These are phyloP conservation scores for Paramuricea clavata DNA, from an alignment of 92 coral and sea anemone genomes.

Conservation along the genomic window DNA sequence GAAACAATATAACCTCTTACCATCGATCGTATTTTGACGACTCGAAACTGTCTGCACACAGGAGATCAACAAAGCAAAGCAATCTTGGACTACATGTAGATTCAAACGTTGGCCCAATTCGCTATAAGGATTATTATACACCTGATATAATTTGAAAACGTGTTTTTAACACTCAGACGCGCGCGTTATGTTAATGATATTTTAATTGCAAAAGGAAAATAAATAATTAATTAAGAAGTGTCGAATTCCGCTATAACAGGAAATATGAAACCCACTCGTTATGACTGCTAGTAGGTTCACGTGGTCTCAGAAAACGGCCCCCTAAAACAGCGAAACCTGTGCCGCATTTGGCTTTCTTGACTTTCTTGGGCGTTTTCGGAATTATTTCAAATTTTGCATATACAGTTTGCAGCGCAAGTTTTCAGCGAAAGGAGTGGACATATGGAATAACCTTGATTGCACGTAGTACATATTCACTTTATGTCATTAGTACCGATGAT, in stretches of 20 bases:
- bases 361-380: no score
- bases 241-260: not conserved
- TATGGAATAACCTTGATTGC: no score
- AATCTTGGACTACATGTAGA: not conserved
- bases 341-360: no score
- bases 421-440: no score
- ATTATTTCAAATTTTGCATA: no score
- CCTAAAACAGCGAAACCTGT: no score
- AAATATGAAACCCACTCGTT: not conserved
- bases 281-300: no score
- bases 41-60: not conserved
- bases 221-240: not conserved
- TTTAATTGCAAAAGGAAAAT: not conserved
- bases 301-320: no score
- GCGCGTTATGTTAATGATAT: conserved; percentile 9
- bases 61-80: not conserved
- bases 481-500: no score
- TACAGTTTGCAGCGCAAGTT: no score
- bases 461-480: no score
- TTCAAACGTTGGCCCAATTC: not conserved
- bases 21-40: not conserved
- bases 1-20: no score
- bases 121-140: not conserved
- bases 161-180: not conserved
- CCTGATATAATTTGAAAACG: not conserved